Evolutionary conservation across 2,797 vertebrate genomes (phyloP), one percentile per base, ranked within the genome.

Genomic region (Adrianichthys oophorus): DNA sequence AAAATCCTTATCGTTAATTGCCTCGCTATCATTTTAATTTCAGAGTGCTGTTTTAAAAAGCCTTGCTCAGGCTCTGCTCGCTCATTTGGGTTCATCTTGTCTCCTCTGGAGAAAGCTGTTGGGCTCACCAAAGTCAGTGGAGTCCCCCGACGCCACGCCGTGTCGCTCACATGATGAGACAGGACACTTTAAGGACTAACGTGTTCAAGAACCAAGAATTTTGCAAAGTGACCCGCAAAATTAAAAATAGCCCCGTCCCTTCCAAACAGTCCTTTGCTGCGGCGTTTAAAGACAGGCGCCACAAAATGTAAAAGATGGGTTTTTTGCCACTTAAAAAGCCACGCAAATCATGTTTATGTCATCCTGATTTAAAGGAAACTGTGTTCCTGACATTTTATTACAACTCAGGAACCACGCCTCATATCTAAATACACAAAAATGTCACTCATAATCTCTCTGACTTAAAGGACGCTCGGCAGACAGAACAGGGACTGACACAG

Each of bases 11-110:
- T 86, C 76, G 40, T 68, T 83, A 83, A 85, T 82, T 83, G 84
- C 71, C 78, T 70, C 65, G 69, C 76, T 80, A 85, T 83, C 65
- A 59, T 74, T 67, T 82, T 87, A 83, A 90, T 89, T 85, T 88
- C 85, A 85, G 59, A 32, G 15, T 4, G 52, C 40, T 62, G 71
- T 76, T 79, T 73, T 68, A 68, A 81, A 82, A 80, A 50, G 66
- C 68, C 46, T 48, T 37, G 45, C 68, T 57, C 32, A 15, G 15
- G 14, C 56, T 75, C 56, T 56, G 3, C 55, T 53, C 63, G 18
- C 66, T 76, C 60, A 49, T 63, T 66, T 66, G 58, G 57, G 51
- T 72, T 64, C 21, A 7, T 66, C 54, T 43, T 58, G 55, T 42
- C 60, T 46, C 44, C 44, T 46, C 37, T n/a, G 51, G 26, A 65